Evolutionary conservation across 2,797 vertebrate species (phyloP), one percentile per base, ranked within the genome.

Genomic region (Diplodus puntazzo): DNA sequence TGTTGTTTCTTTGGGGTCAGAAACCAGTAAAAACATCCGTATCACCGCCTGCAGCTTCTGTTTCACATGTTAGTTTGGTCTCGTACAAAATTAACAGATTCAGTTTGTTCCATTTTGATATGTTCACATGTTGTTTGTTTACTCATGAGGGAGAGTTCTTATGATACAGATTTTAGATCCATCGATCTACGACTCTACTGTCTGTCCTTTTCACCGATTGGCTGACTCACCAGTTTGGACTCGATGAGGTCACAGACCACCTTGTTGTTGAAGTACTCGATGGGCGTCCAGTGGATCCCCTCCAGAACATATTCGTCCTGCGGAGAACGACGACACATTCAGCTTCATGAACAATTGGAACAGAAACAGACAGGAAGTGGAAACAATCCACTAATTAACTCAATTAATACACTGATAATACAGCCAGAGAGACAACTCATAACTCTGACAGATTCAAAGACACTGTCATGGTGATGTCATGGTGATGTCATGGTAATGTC

Each of bases 231-330:
- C 95, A 96, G 9, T 92, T 97, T 97, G 81, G 94, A 96, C 88
- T 97, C 96, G 1, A 97, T 97, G 78, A 97, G 94, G 88, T 97
- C 96, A 84, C 96, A 97, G 14, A 97, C 96, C 7, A 97, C 84
- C 80, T 97, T 97, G 88, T 97, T 97, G 89, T 97, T 96, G 77
- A 97, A 97, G 67, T 96, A 97, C 0, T 97, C 96, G 0, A 97
- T 96, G 12, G 96, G 92, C 5, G 78, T 94, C 96, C 96, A 97
- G 1, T 81, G 86, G 82, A 97, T 97, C 21, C 96, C 96, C 70
- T 97, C 96, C 77, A 96, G 95, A 5, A 97, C 93, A 1, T 97
- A 97, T 50, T 97, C 96, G 4, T 97, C 96, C 96, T 97, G 87
- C 50, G 89, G 67, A 54, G 16, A 65, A 54, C 7, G 49, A 20